phyloP scores from a whole-genome alignment of 2,888 invertebrate species.

The Eupithecia pulchellata region DNA sequence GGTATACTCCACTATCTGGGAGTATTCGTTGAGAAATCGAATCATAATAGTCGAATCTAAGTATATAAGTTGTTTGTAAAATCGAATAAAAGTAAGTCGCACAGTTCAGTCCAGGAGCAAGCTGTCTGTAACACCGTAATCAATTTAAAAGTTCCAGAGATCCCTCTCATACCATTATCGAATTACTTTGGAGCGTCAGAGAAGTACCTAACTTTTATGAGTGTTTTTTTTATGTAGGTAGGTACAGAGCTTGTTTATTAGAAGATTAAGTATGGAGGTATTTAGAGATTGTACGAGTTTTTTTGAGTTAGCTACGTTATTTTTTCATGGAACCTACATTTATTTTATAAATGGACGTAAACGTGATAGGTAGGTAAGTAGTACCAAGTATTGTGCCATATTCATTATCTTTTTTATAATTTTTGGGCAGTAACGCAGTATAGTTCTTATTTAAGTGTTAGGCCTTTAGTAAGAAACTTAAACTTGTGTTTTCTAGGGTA shows the following conservation, averaged over 20 bases:
- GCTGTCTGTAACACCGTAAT: constrained; percentile 34
- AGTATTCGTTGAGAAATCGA: background rate
- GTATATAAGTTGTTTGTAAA: background rate
- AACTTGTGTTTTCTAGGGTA: too few relatives aligned
- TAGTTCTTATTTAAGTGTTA: too few relatives aligned
- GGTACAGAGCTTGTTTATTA: constrained; percentile 33
- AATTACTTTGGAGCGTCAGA: constrained; percentile 37
- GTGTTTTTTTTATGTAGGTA: constrained; percentile 36
- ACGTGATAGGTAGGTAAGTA: too few relatives aligned
- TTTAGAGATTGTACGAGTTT: background rate
- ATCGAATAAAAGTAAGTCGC: background rate
- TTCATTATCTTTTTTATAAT: too few relatives aligned
- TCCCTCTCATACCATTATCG: constrained; percentile 40
- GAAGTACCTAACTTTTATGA: constrained; percentile 43
- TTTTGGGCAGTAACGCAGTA: too few relatives aligned
- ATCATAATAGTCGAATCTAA: too few relatives aligned
- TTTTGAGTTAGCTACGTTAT: background rate
- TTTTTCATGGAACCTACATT: background rate
- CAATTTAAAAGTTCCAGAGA: constrained; percentile 41
- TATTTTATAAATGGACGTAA: too few relatives aligned
- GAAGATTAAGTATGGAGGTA: constrained; percentile 17
- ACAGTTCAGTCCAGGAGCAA: constrained; percentile 9
- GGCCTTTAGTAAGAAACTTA: too few relatives aligned
- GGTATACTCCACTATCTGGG: too few relatives aligned
- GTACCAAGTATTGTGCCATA: too few relatives aligned